phyloP scores from a whole-genome alignment of 2,888 invertebrate genomes.

The Parnassius glacialis region DNA sequence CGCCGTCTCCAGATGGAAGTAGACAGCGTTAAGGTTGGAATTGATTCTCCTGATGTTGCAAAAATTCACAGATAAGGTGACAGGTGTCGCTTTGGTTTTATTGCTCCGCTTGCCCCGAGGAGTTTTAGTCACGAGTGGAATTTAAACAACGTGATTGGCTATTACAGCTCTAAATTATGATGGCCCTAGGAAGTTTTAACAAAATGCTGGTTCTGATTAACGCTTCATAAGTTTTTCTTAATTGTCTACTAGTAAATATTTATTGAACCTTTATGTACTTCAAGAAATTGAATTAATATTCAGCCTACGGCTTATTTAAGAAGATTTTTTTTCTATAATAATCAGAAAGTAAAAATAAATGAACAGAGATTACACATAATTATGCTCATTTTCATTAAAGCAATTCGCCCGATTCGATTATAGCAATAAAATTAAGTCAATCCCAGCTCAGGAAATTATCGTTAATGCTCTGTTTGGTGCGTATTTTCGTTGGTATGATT shows the following conservation, averaged over 20 bases:
- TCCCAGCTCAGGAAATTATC: constrained; percentile 37
- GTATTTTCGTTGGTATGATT: constrained; percentile 54
- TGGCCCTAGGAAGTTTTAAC: too few species aligned
- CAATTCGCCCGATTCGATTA: constrained; percentile 25
- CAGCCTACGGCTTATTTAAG: too few species aligned
- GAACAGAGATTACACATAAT: constrained; percentile 12
- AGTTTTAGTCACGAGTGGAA: too few species aligned
- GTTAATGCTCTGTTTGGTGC: constrained; percentile 43
- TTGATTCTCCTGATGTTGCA: too few species aligned
- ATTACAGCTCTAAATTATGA: too few species aligned
- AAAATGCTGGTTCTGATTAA: constrained; percentile 2
- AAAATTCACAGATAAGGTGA: too few species aligned
- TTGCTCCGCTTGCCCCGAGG: too few species aligned
- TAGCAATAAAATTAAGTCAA: constrained; percentile 39
- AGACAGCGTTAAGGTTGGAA: too few species aligned
- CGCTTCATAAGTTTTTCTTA: constrained; percentile 19
- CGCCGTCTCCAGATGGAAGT: too few species aligned
- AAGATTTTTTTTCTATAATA: too few species aligned
- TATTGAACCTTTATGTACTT: constrained; percentile 14
- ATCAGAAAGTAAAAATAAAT: constrained; percentile 2
- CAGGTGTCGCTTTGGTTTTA: too few species aligned
- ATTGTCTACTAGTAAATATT: constrained; percentile 13
- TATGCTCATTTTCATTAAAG: constrained; percentile 21
- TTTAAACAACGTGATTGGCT: too few species aligned
- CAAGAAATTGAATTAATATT: neutral